Conservation (phyloP, 2,888 invertebrate genomes). For the Laothoe populi region DNA sequence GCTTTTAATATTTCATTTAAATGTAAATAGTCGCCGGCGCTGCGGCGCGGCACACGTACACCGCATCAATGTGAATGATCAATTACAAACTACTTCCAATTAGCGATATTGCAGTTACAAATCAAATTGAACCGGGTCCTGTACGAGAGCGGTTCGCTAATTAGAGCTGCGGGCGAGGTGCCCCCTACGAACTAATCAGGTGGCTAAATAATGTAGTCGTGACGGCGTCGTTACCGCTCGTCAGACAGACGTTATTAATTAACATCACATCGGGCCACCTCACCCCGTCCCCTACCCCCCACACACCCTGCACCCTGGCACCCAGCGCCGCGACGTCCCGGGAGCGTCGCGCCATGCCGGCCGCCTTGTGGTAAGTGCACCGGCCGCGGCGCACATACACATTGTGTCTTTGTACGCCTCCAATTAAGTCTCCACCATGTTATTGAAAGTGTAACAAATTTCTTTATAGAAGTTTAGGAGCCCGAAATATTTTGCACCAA, state of each 20-base stretch:
- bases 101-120: constrained; percentile 78
- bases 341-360: constrained; percentile 15
- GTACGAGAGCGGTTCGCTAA: constrained; percentile 69
- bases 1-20: constrained; percentile 68
- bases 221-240: constrained; percentile 80
- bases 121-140: constrained; percentile 74
- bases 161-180: constrained; percentile 76
- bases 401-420: constrained; percentile 8
- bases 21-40: constrained; percentile 56
- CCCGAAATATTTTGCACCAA: background rate
- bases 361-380: constrained; percentile 37
- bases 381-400: constrained; percentile 31
- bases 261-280: constrained; percentile 71
- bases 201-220: constrained; percentile 83
- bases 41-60: constrained; percentile 43
- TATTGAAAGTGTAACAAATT: background rate
- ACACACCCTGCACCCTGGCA: constrained; percentile 30
- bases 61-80: constrained; percentile 64
- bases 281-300: constrained; percentile 38
- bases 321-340: constrained; percentile 1
- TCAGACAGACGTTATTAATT: constrained; percentile 84
- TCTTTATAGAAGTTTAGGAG: background rate
- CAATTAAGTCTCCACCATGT: background rate
- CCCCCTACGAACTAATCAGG: constrained; percentile 80
- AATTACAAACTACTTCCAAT: constrained; percentile 75